A percentile compares a stretch with the other conserved stretches of the same genome.
Conservation (phyloP, 2,797 vertebrate species). For the Peromyscus aztecus region DNA sequence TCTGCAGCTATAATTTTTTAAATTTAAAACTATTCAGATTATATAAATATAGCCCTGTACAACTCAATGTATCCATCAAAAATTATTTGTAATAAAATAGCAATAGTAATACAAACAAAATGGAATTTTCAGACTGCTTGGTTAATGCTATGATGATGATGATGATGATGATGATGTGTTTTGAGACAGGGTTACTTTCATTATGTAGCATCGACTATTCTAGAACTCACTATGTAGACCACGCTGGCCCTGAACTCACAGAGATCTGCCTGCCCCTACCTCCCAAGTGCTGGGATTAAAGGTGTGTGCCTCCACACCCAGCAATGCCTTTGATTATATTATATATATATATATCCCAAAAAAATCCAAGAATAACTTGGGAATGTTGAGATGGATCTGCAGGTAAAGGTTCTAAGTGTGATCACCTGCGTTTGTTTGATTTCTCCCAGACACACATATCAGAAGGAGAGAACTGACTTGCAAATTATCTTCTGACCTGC, state of each 20-base stretch:
- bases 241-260: neutral
- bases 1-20: neutral
- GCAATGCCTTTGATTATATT: constrained; percentile 20
- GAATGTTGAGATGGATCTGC: neutral
- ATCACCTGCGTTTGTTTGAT: neutral
- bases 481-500: neutral
- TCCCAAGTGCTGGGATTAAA: neutral
- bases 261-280: neutral
- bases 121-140: constrained; percentile 1
- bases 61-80: neutral
- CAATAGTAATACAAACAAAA: neutral
- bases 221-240: neutral
- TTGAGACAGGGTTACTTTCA: neutral
- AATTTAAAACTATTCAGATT: constrained; percentile 31
- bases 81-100: constrained; percentile 28
- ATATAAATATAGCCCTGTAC: neutral
- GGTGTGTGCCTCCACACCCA: neutral
- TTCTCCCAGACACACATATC: neutral
- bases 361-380: neutral
- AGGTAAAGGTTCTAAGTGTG: neutral
- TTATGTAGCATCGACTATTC: neutral
- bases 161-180: neutral
- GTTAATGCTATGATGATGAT: neutral
- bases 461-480: neutral
- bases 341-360: neutral